phyloP scores from a whole-genome alignment of 2,113 vertebrate genomes.

The Upupa epops region DNA sequence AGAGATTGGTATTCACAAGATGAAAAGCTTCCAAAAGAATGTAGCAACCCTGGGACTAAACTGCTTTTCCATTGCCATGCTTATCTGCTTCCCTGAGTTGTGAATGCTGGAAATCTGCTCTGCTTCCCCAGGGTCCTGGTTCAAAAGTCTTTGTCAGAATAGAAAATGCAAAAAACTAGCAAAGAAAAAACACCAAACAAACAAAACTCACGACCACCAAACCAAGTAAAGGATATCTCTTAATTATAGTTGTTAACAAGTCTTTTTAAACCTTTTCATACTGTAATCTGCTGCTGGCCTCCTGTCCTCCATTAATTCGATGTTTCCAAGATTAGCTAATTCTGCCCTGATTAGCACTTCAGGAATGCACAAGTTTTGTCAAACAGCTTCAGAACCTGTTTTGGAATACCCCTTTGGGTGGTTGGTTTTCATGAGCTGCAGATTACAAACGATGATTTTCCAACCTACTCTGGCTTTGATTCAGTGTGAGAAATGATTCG shows the following conservation, averaged over 20 bases:
- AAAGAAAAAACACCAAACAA: conserved; percentile 49
- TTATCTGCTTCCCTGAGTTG: conserved; percentile 45
- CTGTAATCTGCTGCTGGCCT: background rate
- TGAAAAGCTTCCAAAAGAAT: conserved; percentile 32
- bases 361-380: conserved; percentile 27
- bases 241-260: conserved; percentile 49
- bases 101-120: conserved; percentile 38
- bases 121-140: conserved; percentile 4
- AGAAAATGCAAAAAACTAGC: conserved; percentile 18
- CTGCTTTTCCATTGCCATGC: conserved; percentile 17
- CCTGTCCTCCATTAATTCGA: background rate
- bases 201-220: conserved; percentile 29
- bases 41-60: conserved; percentile 20
- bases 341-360: conserved; percentile 18
- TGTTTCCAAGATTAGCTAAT: background rate
- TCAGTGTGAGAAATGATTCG: background rate
- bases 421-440: background rate
- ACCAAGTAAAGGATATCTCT: conserved; percentile 2
- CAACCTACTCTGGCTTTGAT: background rate
- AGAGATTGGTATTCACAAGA: conserved; percentile 31
- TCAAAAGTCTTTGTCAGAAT: conserved; percentile 41
- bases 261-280: conserved; percentile 12
- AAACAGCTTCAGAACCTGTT: conserved; percentile 5
- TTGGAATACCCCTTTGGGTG: background rate
- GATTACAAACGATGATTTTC: background rate